A percentile compares a stretch with the other conserved stretches of the same genome.
These are phyloP conservation scores for Halcyon malimbica DNA, from an alignment of 2,113 vertebrate genomes.

Conservation along the genomic window DNA sequence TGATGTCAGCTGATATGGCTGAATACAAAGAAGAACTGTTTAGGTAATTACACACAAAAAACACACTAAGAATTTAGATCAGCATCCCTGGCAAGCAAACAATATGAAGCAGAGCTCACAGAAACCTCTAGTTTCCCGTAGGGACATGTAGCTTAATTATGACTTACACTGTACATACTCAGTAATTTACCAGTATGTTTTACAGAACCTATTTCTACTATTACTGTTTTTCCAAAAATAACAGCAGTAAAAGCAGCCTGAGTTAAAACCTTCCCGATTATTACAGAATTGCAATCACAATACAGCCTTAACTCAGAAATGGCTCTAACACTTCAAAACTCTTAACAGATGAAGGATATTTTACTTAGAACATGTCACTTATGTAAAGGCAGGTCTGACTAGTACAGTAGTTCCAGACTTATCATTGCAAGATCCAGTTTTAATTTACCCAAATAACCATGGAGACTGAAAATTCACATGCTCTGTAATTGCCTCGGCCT, in stretches of 20 bases:
- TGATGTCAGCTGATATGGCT: slow-evolving; percentile 3
- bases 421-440: neutral
- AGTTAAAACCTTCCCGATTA: neutral
- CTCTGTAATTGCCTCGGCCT: neutral
- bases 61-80: slow-evolving; percentile 13
- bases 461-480: neutral
- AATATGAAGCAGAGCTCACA: neutral
- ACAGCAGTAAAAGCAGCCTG: neutral
- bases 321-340: neutral
- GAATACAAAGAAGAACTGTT: slow-evolving; percentile 37
- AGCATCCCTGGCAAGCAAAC: neutral
- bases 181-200: neutral
- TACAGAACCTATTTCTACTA: neutral
- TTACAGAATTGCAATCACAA: neutral
- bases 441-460: neutral
- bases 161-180: neutral
- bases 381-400: neutral
- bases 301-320: neutral
- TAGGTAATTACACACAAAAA: slow-evolving; percentile 13
- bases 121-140: slow-evolving; percentile 20
- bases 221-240: neutral
- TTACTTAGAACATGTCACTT: neutral
- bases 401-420: neutral
- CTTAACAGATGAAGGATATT: neutral
- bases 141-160: slow-evolving; percentile 9